A percentile compares a stretch with the other conserved stretches of the same genome.
These are phyloP conservation scores for Scaptomyza graminum DNA, from an alignment of 1,140 invertebrate species.

Conservation along the genomic window DNA sequence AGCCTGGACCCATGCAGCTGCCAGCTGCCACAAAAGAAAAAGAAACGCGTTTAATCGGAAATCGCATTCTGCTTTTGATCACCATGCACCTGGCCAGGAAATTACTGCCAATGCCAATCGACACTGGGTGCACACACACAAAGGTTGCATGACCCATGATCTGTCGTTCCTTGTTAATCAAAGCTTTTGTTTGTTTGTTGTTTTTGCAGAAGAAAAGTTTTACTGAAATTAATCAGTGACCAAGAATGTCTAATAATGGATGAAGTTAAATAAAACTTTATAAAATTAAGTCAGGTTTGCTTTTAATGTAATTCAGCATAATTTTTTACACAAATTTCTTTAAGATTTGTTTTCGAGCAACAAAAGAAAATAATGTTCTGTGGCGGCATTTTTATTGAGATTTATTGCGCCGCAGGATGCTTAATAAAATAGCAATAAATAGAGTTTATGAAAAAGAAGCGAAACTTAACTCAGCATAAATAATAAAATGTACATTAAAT, in stretches of 20 bases:
- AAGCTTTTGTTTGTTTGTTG: too few relatives aligned
- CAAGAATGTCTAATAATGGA: too few relatives aligned
- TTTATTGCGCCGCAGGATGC: conserved; percentile 12
- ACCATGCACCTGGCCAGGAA: conserved; percentile 54
- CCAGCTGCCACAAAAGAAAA: conserved; percentile 10
- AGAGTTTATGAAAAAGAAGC: background rate
- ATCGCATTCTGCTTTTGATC: conserved; percentile 76
- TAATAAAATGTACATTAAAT: background rate
- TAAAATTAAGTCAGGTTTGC: too few relatives aligned
- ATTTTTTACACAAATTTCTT: background rate
- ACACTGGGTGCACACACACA: conserved; percentile 23
- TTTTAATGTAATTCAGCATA: too few relatives aligned
- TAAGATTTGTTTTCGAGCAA: background rate
- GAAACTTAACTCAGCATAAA: background rate
- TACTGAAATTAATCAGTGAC: too few relatives aligned
- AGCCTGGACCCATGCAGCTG: conserved; percentile 44
- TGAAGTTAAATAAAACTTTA: too few relatives aligned
- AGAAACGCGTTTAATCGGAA: conserved; percentile 59
- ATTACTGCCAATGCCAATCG: conserved; percentile 62
- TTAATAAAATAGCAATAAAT: background rate
- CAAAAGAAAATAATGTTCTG: background rate
- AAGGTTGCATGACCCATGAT: conserved; percentile 23
- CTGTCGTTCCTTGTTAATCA: conserved; percentile 39
- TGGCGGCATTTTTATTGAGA: conserved; percentile 12
- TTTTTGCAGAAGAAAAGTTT: too few relatives aligned